These are phyloP conservation scores for Melinaea menophilus DNA, from an alignment of 2,888 invertebrate species.

Conservation along the genomic window DNA sequence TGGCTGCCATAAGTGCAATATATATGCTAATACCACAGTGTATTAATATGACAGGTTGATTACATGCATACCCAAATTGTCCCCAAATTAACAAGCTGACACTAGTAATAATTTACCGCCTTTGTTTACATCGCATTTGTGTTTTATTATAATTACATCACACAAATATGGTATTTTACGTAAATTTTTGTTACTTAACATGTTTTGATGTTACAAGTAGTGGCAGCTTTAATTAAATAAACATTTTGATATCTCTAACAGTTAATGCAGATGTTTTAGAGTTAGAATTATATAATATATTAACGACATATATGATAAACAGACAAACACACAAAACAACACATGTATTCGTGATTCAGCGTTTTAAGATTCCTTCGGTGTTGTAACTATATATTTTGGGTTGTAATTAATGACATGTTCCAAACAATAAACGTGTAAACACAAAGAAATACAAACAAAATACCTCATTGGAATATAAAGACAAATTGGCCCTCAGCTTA, in stretches of 20 bases:
- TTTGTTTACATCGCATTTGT: neutral
- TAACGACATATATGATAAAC: too few species aligned
- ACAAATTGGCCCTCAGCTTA: conserved; percentile 3
- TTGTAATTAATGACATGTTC: neutral
- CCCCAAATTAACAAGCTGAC: conserved; percentile 18
- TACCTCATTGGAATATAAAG: neutral
- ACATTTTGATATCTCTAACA: too few species aligned
- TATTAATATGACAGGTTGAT: conserved; percentile 29
- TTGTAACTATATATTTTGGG: neutral
- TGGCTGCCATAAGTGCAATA: conserved; percentile 21
- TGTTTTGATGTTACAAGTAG: neutral
- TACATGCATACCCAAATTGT: conserved; percentile 19
- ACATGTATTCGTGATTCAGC: neutral
- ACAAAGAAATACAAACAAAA: neutral
- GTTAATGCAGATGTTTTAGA: too few species aligned
- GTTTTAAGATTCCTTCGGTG: neutral
- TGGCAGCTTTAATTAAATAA: too few species aligned
- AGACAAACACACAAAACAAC: neutral
- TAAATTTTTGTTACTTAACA: neutral
- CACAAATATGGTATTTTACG: neutral
- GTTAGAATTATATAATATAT: too few species aligned
- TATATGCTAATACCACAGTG: conserved; percentile 26
- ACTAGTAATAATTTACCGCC: conserved; percentile 12
- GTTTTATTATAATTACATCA: neutral
- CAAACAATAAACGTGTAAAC: neutral